Percentiles rank a stretch among this genome's conserved stretches.
These are phyloP conservation scores for Sebastes melanostomus DNA, from an alignment of 2,797 vertebrate genomes.

Conservation along the genomic window DNA sequence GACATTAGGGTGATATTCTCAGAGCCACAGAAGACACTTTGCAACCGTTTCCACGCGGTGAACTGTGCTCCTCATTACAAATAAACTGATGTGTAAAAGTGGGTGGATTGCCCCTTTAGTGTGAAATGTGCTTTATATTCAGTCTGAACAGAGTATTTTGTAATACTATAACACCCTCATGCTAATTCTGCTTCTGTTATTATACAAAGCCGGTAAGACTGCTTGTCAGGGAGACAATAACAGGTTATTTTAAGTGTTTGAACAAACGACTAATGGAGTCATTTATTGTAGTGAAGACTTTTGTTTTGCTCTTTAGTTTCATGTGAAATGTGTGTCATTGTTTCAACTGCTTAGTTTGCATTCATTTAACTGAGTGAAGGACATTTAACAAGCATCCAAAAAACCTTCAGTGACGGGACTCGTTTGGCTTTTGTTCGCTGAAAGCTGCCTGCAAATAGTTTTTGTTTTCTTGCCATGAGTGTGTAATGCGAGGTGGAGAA, in stretches of 20 bases:
- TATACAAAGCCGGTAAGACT: background rate
- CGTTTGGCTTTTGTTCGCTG: background rate
- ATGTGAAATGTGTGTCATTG: background rate
- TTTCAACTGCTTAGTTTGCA: background rate
- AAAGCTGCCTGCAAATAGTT: slow-evolving; percentile 10
- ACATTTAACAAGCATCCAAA: background rate
- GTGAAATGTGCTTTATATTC: background rate
- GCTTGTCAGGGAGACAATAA: no score
- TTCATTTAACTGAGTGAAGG: background rate
- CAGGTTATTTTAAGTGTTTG: background rate
- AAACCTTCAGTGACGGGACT: background rate
- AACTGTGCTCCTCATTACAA: no score
- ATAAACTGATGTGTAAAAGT: background rate
- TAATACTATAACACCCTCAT: background rate
- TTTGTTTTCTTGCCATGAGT: slow-evolving; percentile 7
- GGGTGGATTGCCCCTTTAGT: background rate
- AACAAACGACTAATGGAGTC: background rate
- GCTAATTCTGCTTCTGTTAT: background rate
- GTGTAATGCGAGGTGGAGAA: slow-evolving; percentile 20
- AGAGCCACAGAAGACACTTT: no score
- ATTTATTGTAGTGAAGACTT: background rate
- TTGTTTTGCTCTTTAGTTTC: background rate
- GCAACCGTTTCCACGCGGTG: no score
- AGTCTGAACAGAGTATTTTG: background rate
- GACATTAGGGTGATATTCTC: no score